phyloP scores from a whole-genome alignment of 2,888 invertebrate genomes.

The Chalcosyrphus nemorum region DNA sequence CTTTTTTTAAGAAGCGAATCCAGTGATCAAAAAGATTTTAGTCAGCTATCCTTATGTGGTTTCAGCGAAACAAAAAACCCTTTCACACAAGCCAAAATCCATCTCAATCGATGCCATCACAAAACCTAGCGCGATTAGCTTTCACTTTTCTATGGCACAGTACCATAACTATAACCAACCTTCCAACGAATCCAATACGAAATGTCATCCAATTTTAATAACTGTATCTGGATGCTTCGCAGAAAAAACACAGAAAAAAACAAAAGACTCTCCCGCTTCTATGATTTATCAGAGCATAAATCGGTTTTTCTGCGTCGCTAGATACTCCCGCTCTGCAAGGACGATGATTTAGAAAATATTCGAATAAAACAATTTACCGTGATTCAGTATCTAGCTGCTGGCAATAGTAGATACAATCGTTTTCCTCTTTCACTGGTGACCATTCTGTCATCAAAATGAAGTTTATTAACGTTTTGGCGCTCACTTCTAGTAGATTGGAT shows the following conservation, averaged over 20 bases:
- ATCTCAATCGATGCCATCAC: too few species aligned
- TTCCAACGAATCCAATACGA: conserved; percentile 1
- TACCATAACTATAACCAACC: not conserved
- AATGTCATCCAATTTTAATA: conserved; percentile 35
- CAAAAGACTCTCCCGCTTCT: conserved; percentile 44
- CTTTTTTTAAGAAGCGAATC: too few species aligned
- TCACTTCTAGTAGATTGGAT: not conserved
- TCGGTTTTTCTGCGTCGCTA: conserved; percentile 38
- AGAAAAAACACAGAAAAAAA: too few species aligned
- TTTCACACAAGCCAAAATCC: too few species aligned
- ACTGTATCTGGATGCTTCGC: not conserved
- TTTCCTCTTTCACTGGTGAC: too few species aligned
- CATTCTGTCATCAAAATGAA: not conserved
- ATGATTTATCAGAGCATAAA: conserved; percentile 64
- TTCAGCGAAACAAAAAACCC: too few species aligned
- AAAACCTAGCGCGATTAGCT: too few species aligned
- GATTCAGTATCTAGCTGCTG: not conserved
- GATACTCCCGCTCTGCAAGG: not conserved
- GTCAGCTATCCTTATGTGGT: too few species aligned
- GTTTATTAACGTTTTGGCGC: conserved; percentile 19
- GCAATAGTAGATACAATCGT: too few species aligned
- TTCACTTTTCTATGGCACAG: too few species aligned
- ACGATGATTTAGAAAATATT: conserved; percentile 5
- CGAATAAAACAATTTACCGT: not conserved
- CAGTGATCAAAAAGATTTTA: too few species aligned